phyloP scores from a whole-genome alignment of 2,113 vertebrate species.

The Aix galericulata region DNA sequence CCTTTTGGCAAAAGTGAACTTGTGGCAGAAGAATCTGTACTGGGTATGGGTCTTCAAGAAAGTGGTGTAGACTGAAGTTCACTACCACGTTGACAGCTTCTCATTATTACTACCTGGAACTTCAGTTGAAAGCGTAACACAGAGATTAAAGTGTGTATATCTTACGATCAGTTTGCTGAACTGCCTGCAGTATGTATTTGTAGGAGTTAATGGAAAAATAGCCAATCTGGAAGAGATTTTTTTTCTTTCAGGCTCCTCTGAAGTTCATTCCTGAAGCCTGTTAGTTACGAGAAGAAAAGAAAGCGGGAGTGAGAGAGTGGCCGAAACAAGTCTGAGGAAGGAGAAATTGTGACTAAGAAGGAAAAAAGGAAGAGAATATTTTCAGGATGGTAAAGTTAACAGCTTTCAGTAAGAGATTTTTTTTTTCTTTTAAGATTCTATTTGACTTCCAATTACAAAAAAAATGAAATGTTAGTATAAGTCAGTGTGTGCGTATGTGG shows the following conservation, averaged over 20 bases:
- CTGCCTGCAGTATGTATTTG: background rate
- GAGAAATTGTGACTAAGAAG: background rate
- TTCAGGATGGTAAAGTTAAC: constrained; percentile 21
- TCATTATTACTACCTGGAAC: background rate
- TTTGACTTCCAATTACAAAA: background rate
- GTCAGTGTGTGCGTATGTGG: background rate
- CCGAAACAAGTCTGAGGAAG: constrained; percentile 9
- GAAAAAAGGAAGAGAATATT: background rate
- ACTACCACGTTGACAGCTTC: background rate
- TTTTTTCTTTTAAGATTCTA: background rate
- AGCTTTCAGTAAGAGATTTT: background rate
- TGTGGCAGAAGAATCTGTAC: background rate
- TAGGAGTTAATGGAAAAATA: background rate
- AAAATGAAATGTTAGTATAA: background rate
- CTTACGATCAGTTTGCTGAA: constrained; percentile 2
- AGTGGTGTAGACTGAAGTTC: background rate
- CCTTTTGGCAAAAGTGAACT: background rate
- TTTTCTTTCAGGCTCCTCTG: background rate
- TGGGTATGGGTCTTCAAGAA: background rate
- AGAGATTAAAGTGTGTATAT: background rate
- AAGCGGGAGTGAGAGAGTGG: background rate
- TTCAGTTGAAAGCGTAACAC: background rate
- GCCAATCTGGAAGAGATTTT: constrained; percentile 32
- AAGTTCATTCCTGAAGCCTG: constrained; percentile 9
- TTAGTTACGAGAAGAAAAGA: background rate